Evolutionary conservation across 2,888 invertebrate genomes (phyloP), one percentile per base, ranked within the genome.

Genomic region (Ophraella communa): DNA sequence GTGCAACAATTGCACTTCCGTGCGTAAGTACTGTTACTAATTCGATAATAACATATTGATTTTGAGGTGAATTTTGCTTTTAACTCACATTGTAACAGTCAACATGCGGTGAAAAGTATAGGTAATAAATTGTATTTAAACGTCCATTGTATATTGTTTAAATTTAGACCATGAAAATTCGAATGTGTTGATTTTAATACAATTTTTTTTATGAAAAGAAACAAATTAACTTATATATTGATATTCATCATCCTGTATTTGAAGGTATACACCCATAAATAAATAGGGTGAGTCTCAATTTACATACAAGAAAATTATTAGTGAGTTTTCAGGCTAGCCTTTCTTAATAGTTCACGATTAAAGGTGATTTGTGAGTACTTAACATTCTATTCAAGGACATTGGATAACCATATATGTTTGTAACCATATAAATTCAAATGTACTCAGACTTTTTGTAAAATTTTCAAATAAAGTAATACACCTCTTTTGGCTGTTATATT

Each of bases 281-380:
- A 55, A 52, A 67, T 56, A 60, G 67, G 67, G 67, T 67, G 62
- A 67, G 67, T 54, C 68, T n/a, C 64, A 24, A 68, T 68, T 68
- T 65, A 62, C 68, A 66, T 68, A 65, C 57, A 47, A 57, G 64
- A 66, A 68, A 65, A 66, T 66, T 66, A 62, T 59, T 66, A 39
- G 64, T 56, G 49, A 66, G 59, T 66, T 66, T 62, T 66, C 62
- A 64, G 68, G 66, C 62, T 59, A 55, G 68, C 59, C 66, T 57
- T n/a, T 33, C 24, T 57, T 64, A 61, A 68, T 65, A 56, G 62
- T 61, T 64, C 64, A 68, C 65, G 65, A 62, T 64, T 63, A 58
- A 57, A 30, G 61, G 53, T 65, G 61, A 64, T 68, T 65, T 51
- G 64, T 45, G 55, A 52, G 51, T 57, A 52, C 47, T 39, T 27